phyloP scores from a whole-genome alignment of 1,140 invertebrate species.

The Ooceraea biroi region DNA sequence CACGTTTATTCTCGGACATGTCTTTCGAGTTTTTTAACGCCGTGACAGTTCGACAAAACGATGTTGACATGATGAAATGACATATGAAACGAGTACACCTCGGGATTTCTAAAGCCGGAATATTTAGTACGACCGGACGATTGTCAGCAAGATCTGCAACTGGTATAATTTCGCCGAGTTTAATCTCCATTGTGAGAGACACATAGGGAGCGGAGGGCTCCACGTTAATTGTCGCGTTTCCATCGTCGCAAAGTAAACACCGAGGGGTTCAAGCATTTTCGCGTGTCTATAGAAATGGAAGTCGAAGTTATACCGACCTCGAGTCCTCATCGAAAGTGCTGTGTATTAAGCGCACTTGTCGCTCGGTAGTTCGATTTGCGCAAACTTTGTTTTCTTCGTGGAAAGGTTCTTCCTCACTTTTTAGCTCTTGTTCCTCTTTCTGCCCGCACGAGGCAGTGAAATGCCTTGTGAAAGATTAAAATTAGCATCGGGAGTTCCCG shows the following conservation, averaged over 20 bases:
- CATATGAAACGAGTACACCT: too few species aligned
- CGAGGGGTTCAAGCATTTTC: constrained; percentile 13
- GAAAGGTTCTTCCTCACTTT: background rate
- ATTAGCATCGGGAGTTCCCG: constrained; percentile 7
- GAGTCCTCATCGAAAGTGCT: background rate
- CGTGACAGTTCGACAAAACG: too few species aligned
- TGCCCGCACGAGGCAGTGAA: background rate
- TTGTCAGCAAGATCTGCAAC: background rate
- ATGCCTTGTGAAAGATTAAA: constrained; percentile 13
- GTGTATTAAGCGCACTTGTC: background rate
- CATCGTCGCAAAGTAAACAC: constrained; percentile 45
- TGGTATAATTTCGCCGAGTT: constrained; percentile 25
- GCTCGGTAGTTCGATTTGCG: background rate
- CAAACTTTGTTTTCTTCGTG: background rate
- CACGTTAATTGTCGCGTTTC: constrained; percentile 43
- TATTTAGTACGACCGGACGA: constrained; percentile 1
- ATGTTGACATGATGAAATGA: too few species aligned
- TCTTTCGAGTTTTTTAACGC: too few species aligned
- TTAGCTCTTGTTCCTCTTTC: background rate
- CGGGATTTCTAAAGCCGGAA: background rate
- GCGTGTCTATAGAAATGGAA: background rate
- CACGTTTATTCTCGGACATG: too few species aligned
- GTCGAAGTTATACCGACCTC: background rate
- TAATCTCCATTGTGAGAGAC: constrained; percentile 28
- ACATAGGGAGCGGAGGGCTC: constrained; percentile 28